phyloP scores from a whole-genome alignment of 2,797 vertebrate species.

The Hippoglossus hippoglossus region DNA sequence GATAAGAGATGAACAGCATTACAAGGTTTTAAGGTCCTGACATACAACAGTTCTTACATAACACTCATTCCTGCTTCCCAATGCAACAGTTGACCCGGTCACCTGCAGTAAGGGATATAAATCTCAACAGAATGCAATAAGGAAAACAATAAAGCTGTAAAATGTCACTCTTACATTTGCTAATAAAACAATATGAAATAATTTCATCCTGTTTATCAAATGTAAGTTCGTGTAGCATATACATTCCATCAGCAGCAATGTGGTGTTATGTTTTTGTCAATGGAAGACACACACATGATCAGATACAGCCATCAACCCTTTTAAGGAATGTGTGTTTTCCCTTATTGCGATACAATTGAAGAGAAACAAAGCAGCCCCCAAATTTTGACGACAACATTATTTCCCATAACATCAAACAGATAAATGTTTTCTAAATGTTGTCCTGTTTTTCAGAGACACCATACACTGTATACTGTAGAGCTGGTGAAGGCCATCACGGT shows the following conservation, averaged over 20 bases:
- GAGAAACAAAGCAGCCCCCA: conserved; percentile 4
- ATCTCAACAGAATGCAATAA: not conserved
- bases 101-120: not conserved
- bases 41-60: conserved; percentile 22
- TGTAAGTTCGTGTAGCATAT: too few relatives aligned
- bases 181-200: too few relatives aligned
- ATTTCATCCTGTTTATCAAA: not conserved
- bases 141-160: not conserved
- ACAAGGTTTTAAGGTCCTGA: conserved; percentile 2
- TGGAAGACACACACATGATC: conserved; percentile 4
- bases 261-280: not conserved
- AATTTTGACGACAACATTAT: conserved; percentile 9
- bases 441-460: conserved; percentile 16
- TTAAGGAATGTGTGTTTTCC: conserved; percentile 3
- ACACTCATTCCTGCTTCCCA: not conserved
- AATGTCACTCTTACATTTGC: too few relatives aligned
- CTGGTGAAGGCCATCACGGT: conserved; percentile 34
- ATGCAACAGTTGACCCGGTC: not conserved
- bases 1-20: conserved; percentile 25
- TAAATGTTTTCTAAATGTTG: conserved; percentile 25
- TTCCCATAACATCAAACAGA: not conserved
- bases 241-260: not conserved
- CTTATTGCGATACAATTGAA: not conserved
- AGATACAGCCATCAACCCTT: not conserved
- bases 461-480: not conserved